Evolutionary conservation across 2,797 vertebrate species (phyloP), one percentile per base, ranked within the genome.

Genomic region (Vespertilio murinus): DNA sequence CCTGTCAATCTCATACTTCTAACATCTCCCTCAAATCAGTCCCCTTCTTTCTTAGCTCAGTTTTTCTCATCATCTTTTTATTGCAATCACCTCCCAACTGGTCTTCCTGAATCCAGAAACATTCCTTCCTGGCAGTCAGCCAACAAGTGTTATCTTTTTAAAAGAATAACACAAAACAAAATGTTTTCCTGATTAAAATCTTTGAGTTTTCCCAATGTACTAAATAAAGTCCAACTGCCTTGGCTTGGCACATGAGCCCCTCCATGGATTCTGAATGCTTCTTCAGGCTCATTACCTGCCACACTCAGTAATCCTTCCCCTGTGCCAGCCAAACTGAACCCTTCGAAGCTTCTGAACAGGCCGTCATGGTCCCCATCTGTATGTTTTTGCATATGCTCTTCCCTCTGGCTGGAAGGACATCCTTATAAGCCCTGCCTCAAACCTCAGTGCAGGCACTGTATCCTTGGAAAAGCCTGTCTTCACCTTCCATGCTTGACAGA

Each of bases 111-210:
- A 17, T 35, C 33, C 85, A 59, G 78, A 84, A 12, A 61, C 38
- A 85, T 54, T 87, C 22, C 56, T 59, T 74, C 56, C 35, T 59
- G 35, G 33, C 23, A 74, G 49, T 87, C 35, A 69, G 65, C 71
- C 49, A 83, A 88, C 22, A 86, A 71, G 45, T 54, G 18, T 67
- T 18, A 92, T 61, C 71, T 71, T 85, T 93, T 79, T 45, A 90
- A 90, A 90, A 69, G 9, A 88, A 42, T 22, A 75, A 61, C 47
- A 74, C 1, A 67, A 90, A 82, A 94, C 70, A 78, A 92, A 86
- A 74, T 75, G 9, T 40, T 80, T 85, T 78, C 70, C 64, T 77
- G 49, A 73, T 85, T 54, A 91, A 91, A 88, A 78, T 73, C 22
- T 69, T 83, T 85, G 40, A 67, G 6, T 83, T 64, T 92, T 45